phyloP scores from a whole-genome alignment of 2,888 invertebrate genomes.

The Gasteruption jaculator region DNA sequence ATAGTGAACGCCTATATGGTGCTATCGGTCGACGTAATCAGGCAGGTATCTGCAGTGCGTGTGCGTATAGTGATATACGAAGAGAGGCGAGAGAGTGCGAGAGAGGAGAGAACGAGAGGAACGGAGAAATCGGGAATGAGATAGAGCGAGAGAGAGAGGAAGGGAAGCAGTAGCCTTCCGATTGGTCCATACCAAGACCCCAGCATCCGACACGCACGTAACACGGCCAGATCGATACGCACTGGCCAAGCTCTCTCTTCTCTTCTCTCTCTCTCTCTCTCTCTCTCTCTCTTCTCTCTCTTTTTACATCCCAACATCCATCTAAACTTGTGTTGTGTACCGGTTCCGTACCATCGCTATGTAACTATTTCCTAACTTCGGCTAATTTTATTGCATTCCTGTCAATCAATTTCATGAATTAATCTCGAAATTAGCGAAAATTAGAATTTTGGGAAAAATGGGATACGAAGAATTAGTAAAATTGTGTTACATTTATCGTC shows the following conservation, averaged over 20 bases:
- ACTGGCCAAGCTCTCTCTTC: slow-evolving; percentile 45
- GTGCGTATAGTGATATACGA: slow-evolving; percentile 6
- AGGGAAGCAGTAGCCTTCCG: slow-evolving; percentile 45
- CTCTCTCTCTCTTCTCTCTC: neutral
- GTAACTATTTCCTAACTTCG: too few relatives aligned
- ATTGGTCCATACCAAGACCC: slow-evolving; percentile 49
- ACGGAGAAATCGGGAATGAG: slow-evolving; percentile 26
- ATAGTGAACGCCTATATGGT: slow-evolving; percentile 34
- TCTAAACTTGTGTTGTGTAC: too few relatives aligned
- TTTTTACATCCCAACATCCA: too few relatives aligned
- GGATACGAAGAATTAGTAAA: too few relatives aligned
- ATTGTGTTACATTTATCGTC: too few relatives aligned
- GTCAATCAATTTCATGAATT: too few relatives aligned
- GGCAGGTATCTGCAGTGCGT: slow-evolving; percentile 23
- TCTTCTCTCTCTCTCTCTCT: slow-evolving; percentile 12
- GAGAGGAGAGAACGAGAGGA: slow-evolving; percentile 17
- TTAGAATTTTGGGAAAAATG: too few relatives aligned
- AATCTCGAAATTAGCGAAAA: too few relatives aligned
- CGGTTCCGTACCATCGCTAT: too few relatives aligned
- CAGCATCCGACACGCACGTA: slow-evolving; percentile 48
- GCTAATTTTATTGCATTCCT: too few relatives aligned
- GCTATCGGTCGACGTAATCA: slow-evolving; percentile 39
- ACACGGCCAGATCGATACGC: slow-evolving; percentile 51
- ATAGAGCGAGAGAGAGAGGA: slow-evolving; percentile 28
- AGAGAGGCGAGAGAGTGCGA: slow-evolving; percentile 14